Percentiles rank a stretch among this genome's conserved stretches.
Conservation (phyloP, 2,888 invertebrate species). For the Polia nebulosa region DNA sequence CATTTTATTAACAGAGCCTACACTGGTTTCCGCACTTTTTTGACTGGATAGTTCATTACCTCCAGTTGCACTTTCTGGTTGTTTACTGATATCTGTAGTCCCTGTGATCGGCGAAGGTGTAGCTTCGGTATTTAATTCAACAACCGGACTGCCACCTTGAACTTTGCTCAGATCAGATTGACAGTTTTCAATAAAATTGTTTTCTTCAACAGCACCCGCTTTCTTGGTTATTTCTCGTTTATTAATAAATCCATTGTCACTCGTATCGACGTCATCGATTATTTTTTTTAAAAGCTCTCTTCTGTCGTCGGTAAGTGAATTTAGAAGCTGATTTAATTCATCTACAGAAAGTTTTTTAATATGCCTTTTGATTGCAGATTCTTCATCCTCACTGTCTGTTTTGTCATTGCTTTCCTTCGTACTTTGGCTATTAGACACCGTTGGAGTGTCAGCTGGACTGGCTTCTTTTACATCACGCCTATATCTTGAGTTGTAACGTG, state of each 20-base stretch:
- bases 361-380: constrained; percentile 83
- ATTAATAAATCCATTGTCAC: constrained; percentile 71
- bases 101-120: constrained; percentile 67
- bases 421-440: constrained; percentile 49
- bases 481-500: constrained; percentile 71
- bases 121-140: constrained; percentile 72
- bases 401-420: constrained; percentile 64
- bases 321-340: constrained; percentile 83
- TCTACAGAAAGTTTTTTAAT: constrained; percentile 82
- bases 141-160: constrained; percentile 73
- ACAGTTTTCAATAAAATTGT: constrained; percentile 78
- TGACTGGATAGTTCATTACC: constrained; percentile 68
- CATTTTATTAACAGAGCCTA: constrained; percentile 68
- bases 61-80: constrained; percentile 70
- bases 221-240: constrained; percentile 89
- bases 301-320: constrained; percentile 84
- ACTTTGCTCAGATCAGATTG: constrained; percentile 81
- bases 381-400: constrained; percentile 78
- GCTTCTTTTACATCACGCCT: constrained; percentile 74
- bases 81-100: constrained; percentile 72
- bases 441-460: constrained; percentile 53
- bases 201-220: constrained; percentile 83
- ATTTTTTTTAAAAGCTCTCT: constrained; percentile 82
- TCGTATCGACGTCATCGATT: constrained; percentile 74
- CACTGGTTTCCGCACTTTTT: constrained; percentile 71